Evolutionary conservation across 2,113 vertebrate species (phyloP).

Genomic region (Pseudolaguvia tuberculata): DNA sequence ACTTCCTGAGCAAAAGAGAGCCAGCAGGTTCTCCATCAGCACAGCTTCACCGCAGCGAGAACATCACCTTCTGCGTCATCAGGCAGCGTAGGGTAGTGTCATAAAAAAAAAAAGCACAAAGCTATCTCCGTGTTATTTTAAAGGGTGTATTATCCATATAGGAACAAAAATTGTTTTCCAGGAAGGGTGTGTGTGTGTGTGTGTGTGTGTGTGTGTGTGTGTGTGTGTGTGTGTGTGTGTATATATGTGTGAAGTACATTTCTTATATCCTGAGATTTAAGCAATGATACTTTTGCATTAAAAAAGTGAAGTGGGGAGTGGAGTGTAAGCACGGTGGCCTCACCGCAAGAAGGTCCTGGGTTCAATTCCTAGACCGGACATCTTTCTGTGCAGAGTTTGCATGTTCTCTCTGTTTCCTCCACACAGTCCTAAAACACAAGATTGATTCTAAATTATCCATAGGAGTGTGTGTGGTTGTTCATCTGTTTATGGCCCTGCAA

Average conservation of each 20-base stretch:
- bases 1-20: conserved; percentile 60
- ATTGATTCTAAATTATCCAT: no score
- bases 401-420: no score
- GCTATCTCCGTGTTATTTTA: conserved; percentile 5
- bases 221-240: no score
- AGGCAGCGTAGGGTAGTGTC: not conserved
- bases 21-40: conserved; percentile 26
- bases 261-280: not conserved
- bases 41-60: conserved; percentile 33
- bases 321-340: no score
- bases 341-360: no score
- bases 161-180: not conserved
- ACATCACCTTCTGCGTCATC: not conserved
- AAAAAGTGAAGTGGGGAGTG: no score
- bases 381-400: no score
- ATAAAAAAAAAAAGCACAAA: conserved; percentile 8
- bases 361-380: no score
- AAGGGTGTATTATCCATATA: conserved; percentile 11
- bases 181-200: not conserved
- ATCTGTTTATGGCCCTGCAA: no score
- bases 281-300: not conserved
- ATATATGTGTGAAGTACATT: not conserved
- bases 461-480: no score
- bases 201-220: not conserved
- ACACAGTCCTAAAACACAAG: no score